Evolutionary conservation across 2,888 invertebrate genomes (phyloP), one percentile per base, ranked within the genome.

Genomic region (Sthenelais limicola): DNA sequence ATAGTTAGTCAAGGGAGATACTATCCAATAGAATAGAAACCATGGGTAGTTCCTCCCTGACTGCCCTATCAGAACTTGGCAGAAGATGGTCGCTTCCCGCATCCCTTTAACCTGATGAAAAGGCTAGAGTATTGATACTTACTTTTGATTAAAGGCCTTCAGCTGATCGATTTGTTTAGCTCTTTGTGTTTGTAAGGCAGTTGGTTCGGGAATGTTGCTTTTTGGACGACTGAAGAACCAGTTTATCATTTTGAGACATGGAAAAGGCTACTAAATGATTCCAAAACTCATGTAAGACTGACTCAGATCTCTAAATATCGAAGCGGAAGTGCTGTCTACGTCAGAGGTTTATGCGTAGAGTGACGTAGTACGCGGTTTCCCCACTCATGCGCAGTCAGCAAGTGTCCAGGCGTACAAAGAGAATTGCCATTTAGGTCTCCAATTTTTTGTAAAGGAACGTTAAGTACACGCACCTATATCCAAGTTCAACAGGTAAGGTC

Each of bases 101-200:
- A n/a, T n/a, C n/a, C n/a, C n/a, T n/a, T n/a, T n/a, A n/a, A n/a
- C n/a, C n/a, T n/a, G n/a, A n/a, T n/a, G n/a, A n/a, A n/a, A n/a
- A n/a, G n/a, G n/a, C n/a, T n/a, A n/a, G n/a, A n/a, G n/a, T n/a
- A n/a, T n/a, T n/a, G 2, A 15, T 67, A 74, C 78, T 80, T 77
- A 83, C 84, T 79, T 80, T 35, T 81, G 76, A 72, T 80, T 79
- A 47, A 80, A 78, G 74, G 82, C 81, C 70, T 81, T 80, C 54
- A 86, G 74, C 12, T 83, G 82, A 74, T 86, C 85, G 47, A 86
- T 83, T 70, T 86, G 86, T 72, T 82, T 83, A 24, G 81, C 73
- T 73, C 81, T 81, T 70, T 85, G 86, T 49, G 80, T 79, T 73
- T 86, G 85, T 33, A 86, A 74, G 73, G 85, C 82, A 18, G 86